These are phyloP conservation scores for Discoglossus pictus DNA, from an alignment of 2,797 vertebrate genomes.

Conservation along the genomic window DNA sequence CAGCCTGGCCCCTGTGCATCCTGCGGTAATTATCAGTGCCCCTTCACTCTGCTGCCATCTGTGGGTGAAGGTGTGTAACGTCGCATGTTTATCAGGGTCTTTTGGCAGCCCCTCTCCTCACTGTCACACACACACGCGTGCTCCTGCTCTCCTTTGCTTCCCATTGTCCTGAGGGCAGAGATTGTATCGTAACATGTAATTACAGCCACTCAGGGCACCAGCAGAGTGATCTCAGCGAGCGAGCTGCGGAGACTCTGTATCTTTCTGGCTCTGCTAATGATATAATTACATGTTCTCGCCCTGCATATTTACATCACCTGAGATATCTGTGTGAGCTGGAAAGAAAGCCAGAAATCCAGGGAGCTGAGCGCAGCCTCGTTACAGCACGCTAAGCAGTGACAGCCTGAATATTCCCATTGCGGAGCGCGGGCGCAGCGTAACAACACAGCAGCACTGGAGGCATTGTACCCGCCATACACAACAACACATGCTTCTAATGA, in stretches of 20 bases:
- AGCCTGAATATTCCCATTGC: constrained; percentile 24
- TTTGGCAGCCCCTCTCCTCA: too few relatives aligned
- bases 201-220: constrained; percentile 19
- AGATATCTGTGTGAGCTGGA: constrained; percentile 27
- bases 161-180: constrained; percentile 17
- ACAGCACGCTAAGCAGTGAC: background rate
- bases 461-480: too few relatives aligned
- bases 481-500: too few relatives aligned
- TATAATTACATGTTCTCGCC: constrained; percentile 36
- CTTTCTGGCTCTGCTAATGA: constrained; percentile 22
- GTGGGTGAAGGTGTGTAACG: too few relatives aligned
- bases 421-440: background rate
- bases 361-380: constrained; percentile 11
- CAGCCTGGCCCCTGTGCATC: too few relatives aligned
- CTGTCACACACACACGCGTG: background rate
- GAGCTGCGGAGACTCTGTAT: background rate
- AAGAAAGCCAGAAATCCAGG: constrained; percentile 38
- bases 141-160: background rate
- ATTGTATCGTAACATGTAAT: constrained; percentile 39
- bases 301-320: constrained; percentile 40
- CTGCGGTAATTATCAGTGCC: too few relatives aligned
- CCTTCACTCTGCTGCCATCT: too few relatives aligned
- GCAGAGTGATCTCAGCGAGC: background rate
- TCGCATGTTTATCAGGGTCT: too few relatives aligned
- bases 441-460: constrained; percentile 7